Evolutionary conservation across 2,888 invertebrate genomes (phyloP).

Genomic region (Thecophora atra): DNA sequence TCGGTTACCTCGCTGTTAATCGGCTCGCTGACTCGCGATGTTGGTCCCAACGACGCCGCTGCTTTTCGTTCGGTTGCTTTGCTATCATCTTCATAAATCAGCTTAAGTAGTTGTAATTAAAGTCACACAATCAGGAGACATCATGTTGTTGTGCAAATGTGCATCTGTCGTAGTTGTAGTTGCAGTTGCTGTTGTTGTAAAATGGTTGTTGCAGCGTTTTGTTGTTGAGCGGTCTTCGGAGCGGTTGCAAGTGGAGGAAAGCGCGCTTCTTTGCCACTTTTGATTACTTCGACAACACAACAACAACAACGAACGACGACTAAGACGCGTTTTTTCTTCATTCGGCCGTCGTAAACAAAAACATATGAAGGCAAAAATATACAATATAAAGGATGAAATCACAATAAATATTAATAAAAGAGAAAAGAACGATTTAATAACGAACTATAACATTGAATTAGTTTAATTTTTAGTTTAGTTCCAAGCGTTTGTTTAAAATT

Average conservation of each 20-base stretch:
- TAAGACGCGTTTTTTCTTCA: too few relatives aligned
- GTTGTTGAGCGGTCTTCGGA: background rate
- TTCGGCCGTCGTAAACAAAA: too few relatives aligned
- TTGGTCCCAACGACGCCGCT: background rate
- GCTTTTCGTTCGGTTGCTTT: conserved; percentile 27
- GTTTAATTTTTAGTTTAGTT: too few relatives aligned
- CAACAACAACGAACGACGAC: too few relatives aligned
- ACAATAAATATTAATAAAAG: too few relatives aligned
- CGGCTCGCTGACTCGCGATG: background rate
- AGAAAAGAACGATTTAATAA: too few relatives aligned
- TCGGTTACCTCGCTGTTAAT: conserved; percentile 2
- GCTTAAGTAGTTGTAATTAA: conserved; percentile 44
- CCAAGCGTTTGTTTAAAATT: too few relatives aligned
- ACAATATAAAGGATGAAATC: too few relatives aligned
- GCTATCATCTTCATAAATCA: conserved; percentile 44
- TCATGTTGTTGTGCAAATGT: conserved; percentile 23
- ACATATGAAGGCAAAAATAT: too few relatives aligned
- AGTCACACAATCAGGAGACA: conserved; percentile 38
- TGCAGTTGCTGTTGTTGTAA: conserved; percentile 17
- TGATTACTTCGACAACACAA: background rate
- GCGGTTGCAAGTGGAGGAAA: conserved; percentile 19
- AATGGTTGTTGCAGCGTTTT: conserved; percentile 33
- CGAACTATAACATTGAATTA: too few relatives aligned
- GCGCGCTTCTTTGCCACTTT: conserved; percentile 14
- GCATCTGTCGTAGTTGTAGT: background rate